A percentile compares a stretch with the other conserved stretches of the same genome.
Evolutionary conservation across 2,888 invertebrate genomes (phyloP).

Genomic region (Drosophila mulleri): DNA sequence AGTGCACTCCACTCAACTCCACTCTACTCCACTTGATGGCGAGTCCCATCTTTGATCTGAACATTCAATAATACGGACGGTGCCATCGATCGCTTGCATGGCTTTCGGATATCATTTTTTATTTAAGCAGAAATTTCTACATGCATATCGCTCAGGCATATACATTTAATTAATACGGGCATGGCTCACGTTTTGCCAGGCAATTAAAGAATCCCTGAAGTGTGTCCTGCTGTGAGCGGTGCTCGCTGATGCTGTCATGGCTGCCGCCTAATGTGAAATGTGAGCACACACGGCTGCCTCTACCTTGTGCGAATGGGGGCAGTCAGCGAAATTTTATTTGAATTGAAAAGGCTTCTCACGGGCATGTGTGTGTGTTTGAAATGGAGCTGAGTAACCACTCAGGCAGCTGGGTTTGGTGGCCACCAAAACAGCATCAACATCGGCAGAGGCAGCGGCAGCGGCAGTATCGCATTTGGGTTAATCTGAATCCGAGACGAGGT

Average conservation of each 20-base stretch:
- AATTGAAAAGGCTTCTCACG: slow-evolving; percentile 49
- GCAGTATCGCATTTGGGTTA: slow-evolving; percentile 69
- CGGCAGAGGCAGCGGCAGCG: slow-evolving; percentile 6
- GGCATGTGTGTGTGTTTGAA: slow-evolving; percentile 14
- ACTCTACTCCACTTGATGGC: too few species aligned
- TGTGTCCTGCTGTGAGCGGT: slow-evolving; percentile 10
- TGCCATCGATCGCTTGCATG: too few species aligned
- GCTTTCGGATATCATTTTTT: too few species aligned
- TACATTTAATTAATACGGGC: background rate
- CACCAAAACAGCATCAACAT: slow-evolving; percentile 36
- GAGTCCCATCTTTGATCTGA: too few species aligned
- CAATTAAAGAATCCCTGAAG: slow-evolving; percentile 16
- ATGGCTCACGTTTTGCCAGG: background rate
- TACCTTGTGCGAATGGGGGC: slow-evolving; percentile 52
- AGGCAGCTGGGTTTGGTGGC: slow-evolving; percentile 10
- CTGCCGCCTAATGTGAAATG: slow-evolving; percentile 37
- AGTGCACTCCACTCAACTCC: too few species aligned
- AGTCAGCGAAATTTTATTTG: slow-evolving; percentile 71
- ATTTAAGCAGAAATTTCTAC: too few species aligned
- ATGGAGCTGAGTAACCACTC: slow-evolving; percentile 10
- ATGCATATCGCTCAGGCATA: background rate
- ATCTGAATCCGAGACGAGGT: slow-evolving; percentile 72
- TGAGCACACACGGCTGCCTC: slow-evolving; percentile 29
- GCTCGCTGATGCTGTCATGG: slow-evolving; percentile 9
- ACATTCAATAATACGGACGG: too few species aligned